phyloP scores from a whole-genome alignment of 2,888 invertebrate genomes.

The Julus scanicus region DNA sequence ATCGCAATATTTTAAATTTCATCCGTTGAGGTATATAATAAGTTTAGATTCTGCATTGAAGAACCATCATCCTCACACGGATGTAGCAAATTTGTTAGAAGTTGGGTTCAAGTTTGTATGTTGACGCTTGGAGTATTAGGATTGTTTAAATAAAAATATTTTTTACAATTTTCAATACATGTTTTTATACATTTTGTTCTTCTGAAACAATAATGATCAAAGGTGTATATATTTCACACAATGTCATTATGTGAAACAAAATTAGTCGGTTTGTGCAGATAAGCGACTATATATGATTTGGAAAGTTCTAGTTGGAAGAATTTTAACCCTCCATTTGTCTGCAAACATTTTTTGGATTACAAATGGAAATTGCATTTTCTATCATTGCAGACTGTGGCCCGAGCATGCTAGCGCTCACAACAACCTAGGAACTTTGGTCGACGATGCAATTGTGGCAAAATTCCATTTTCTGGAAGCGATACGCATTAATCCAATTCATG shows the following conservation, averaged over 20 bases:
- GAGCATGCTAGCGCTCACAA: conserved; percentile 87
- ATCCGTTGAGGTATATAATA: neutral
- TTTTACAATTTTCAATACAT: too few species aligned
- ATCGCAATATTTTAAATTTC: neutral
- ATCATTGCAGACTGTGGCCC: conserved; percentile 78
- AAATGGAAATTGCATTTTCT: conserved; percentile 24
- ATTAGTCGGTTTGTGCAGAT: neutral
- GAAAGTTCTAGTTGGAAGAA: neutral
- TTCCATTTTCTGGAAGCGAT: conserved; percentile 74
- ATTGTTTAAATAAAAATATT: too few species aligned
- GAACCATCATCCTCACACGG: neutral
- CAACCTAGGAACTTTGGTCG: conserved; percentile 83
- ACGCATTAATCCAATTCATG: conserved; percentile 76
- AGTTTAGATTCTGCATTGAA: neutral
- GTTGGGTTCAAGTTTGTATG: neutral
- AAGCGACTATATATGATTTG: neutral
- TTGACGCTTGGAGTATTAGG: too few species aligned
- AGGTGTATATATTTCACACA: neutral
- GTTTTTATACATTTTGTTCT: too few species aligned
- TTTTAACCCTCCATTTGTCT: neutral
- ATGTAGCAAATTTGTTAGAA: neutral
- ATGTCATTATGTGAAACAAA: neutral
- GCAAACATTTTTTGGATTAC: neutral
- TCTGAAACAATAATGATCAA: too few species aligned
- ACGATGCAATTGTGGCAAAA: conserved; percentile 75